Conservation (phyloP, 1,140 invertebrate genomes). For the Ruditapes philippinarum region DNA sequence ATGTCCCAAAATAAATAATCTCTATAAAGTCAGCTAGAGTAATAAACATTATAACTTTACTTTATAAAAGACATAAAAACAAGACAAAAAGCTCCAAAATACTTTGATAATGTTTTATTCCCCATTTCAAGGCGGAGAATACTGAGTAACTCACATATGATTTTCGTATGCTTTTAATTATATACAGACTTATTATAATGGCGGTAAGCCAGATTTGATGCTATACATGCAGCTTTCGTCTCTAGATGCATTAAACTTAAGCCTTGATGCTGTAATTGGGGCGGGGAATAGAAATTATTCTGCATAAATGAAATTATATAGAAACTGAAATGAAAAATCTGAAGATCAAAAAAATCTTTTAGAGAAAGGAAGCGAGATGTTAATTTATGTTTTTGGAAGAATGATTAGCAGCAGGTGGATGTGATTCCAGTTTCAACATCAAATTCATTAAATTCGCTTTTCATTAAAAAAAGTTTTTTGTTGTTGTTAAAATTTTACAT, state of each 20-base stretch:
- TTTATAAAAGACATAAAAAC: not conserved
- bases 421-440: not conserved
- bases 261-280: slow-evolving; percentile 26
- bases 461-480: not conserved
- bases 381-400: slow-evolving; percentile 15
- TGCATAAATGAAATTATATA: slow-evolving; percentile 36
- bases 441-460: not conserved
- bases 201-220: slow-evolving; percentile 28
- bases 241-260: not conserved
- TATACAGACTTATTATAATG: not conserved
- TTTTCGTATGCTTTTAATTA: not conserved
- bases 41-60: not conserved
- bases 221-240: not conserved
- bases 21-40: too few relatives aligned
- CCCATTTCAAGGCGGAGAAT: not conserved
- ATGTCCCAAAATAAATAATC: too few relatives aligned
- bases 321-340: slow-evolving; percentile 10
- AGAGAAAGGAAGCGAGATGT: not conserved
- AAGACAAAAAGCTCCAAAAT: not conserved
- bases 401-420: slow-evolving; percentile 7
- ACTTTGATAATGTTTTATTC: not conserved
- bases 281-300: slow-evolving; percentile 39
- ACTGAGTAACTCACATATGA: not conserved
- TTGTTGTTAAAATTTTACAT: too few relatives aligned
- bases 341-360: slow-evolving; percentile 18